Evolutionary conservation across 1,140 invertebrate species (phyloP).

Genomic region (Drosophila hydei): DNA sequence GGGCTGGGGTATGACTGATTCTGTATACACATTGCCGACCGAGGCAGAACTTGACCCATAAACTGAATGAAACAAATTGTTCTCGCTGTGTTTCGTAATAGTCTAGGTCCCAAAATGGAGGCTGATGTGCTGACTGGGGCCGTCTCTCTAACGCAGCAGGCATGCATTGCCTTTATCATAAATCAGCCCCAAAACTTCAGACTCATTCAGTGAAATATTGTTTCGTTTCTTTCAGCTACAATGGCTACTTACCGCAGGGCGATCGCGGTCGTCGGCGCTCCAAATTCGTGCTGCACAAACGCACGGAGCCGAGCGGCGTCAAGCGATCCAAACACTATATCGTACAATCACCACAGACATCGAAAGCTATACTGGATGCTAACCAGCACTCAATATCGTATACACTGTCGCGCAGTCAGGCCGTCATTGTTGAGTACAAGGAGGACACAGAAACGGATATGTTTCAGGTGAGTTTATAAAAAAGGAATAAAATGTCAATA

Average conservation of each 20-base stretch:
- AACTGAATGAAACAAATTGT: slow-evolving; percentile 43
- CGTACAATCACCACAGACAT: slow-evolving; percentile 94
- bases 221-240: slow-evolving; percentile 89
- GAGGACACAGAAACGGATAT: slow-evolving; percentile 98
- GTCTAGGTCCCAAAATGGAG: slow-evolving; percentile 27
- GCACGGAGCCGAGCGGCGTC: slow-evolving; percentile 94
- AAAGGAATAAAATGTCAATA: no score
- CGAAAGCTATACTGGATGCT: slow-evolving; percentile 95
- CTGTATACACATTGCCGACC: slow-evolving; percentile 54
- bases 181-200: slow-evolving; percentile 38
- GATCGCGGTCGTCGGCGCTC: slow-evolving; percentile 96
- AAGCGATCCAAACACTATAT: slow-evolving; percentile 97
- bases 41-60: slow-evolving; percentile 74
- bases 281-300: slow-evolving; percentile 96
- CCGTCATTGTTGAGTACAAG: slow-evolving; percentile 98
- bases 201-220: slow-evolving; percentile 19
- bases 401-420: slow-evolving; percentile 97
- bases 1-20: slow-evolving; percentile 37
- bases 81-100: slow-evolving; percentile 42
- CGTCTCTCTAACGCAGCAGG: slow-evolving; percentile 1
- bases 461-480: slow-evolving; percentile 92
- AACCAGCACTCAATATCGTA: slow-evolving; percentile 98
- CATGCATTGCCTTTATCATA: slow-evolving; percentile 46
- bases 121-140: background rate
- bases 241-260: slow-evolving; percentile 96